Evolutionary conservation across 2,797 vertebrate species (phyloP).

Genomic region (Pitangus sulphuratus): DNA sequence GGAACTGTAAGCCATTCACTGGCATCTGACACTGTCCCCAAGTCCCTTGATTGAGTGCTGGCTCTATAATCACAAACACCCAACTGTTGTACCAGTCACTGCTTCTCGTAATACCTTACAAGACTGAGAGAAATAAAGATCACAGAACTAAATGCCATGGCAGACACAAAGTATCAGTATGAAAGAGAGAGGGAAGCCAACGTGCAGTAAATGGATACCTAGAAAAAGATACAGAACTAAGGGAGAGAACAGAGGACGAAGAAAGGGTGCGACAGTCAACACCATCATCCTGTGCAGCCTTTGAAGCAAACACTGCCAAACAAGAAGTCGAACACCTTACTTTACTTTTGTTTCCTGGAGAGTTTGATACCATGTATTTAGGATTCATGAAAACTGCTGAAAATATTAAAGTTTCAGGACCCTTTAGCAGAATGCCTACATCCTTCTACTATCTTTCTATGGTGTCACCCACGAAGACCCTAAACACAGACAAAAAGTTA

Average conservation of each 20-base stretch:
- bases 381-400: not conserved
- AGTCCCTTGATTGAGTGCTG: not conserved
- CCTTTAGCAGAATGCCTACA: not conserved
- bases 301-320: slow-evolving; percentile 2
- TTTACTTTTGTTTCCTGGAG: not conserved
- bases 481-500: not conserved
- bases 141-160: not conserved
- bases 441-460: not conserved
- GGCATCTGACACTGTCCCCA: not conserved
- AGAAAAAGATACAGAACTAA: not conserved
- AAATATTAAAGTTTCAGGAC: not conserved
- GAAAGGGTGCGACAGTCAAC: not conserved
- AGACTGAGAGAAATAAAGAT: not conserved
- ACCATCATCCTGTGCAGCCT: not conserved
- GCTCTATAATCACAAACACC: not conserved
- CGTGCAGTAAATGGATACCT: not conserved
- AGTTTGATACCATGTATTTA: not conserved
- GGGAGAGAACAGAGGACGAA: not conserved
- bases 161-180: not conserved
- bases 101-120: not conserved
- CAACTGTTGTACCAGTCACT: not conserved
- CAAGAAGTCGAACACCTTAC: not conserved
- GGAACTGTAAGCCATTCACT: not conserved
- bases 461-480: not conserved
- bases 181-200: not conserved